Conservation (phyloP, 2,113 vertebrate species). For the Takifugu bimaculatus region DNA sequence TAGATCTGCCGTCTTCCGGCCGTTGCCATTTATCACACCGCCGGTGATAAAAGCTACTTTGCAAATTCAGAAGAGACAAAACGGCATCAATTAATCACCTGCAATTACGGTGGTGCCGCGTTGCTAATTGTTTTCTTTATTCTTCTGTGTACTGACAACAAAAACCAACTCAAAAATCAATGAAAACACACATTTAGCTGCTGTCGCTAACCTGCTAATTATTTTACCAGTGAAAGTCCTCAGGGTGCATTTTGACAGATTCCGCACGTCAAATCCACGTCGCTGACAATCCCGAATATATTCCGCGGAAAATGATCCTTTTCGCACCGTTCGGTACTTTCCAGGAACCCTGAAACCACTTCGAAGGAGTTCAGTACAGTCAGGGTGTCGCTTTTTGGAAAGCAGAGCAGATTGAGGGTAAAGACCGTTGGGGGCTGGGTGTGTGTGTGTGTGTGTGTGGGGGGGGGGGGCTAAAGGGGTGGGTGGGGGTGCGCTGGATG, state of each 20-base stretch:
- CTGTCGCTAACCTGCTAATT: background rate
- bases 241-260: too few relatives aligned
- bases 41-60: conserved; percentile 35
- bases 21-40: conserved; percentile 51
- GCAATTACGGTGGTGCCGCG: background rate
- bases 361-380: conserved; percentile 58
- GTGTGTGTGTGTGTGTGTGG: conserved; percentile 2
- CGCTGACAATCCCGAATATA: background rate
- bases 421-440: conserved; percentile 50
- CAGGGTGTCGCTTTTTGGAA: conserved; percentile 55
- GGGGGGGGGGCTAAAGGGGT: conserved; percentile 31
- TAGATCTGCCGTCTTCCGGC: conserved; percentile 47
- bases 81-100: conserved; percentile 40
- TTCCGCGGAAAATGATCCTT: background rate
- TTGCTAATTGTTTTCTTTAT: conserved; percentile 18
- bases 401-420: conserved; percentile 61
- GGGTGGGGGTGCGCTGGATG: conserved; percentile 54
- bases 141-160: too few relatives aligned
- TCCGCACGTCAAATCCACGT: background rate
- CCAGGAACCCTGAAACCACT: conserved; percentile 45
- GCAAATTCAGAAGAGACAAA: background rate
- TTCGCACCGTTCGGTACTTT: conserved; percentile 26
- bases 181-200: conserved; percentile 6
- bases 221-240: too few relatives aligned
- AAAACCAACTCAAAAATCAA: too few relatives aligned